Conservation (phyloP, 2,797 vertebrate species). For the Petrocephalus schoutedeni region DNA sequence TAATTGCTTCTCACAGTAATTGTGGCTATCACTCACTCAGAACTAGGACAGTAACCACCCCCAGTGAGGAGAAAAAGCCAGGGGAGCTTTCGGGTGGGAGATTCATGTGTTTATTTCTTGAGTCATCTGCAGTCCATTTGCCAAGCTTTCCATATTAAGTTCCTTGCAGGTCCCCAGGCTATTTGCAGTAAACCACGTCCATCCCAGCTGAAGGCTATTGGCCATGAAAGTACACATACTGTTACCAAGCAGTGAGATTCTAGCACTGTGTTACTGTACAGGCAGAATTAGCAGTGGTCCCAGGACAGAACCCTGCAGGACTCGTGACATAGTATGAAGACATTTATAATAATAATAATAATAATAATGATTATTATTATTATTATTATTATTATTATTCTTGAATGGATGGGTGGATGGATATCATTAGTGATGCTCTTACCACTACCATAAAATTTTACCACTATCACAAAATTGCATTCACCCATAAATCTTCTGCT, state of each 20-base stretch:
- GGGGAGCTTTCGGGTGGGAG: not conserved
- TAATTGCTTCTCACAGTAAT: slow-evolving; percentile 13
- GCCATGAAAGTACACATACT: not conserved
- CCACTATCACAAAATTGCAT: not conserved
- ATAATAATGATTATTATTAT: not conserved
- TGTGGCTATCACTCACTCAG: not conserved
- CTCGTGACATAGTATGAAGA: not conserved
- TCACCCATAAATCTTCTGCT: not conserved
- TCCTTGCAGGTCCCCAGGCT: not conserved
- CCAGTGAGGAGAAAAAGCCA: not conserved
- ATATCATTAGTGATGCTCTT: not conserved
- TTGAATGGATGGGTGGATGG: not conserved
- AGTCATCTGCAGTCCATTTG: not conserved
- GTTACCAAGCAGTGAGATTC: not conserved
- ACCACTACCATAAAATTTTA: not conserved
- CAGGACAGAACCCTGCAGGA: not conserved
- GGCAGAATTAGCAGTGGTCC: not conserved
- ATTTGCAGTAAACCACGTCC: not conserved
- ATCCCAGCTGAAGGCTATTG: not conserved
- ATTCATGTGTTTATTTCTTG: slow-evolving; percentile 12
- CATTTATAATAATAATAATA: not conserved
- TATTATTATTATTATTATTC: not conserved
- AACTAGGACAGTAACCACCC: not conserved
- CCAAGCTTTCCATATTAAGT: not conserved
- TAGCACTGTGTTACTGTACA: not conserved